Evolutionary conservation across 2,113 vertebrate species (phyloP), one percentile per base, ranked within the genome.

Genomic region (Cariama cristata): DNA sequence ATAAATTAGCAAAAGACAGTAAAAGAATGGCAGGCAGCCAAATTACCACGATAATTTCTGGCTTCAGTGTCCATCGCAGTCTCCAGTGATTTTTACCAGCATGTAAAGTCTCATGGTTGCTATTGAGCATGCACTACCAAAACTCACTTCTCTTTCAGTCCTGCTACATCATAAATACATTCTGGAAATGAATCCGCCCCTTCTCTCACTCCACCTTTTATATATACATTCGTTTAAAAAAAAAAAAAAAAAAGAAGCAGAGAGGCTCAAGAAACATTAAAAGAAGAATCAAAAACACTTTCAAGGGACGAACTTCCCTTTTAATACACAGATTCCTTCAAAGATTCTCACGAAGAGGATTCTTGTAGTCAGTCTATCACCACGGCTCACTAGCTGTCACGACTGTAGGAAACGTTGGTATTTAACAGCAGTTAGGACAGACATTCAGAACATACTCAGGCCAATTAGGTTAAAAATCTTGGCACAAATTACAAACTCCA

Each of bases 11-110:
- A 91, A 85, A 21, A 92, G 50, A 49, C 79, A 89, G 26, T 21
- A 47, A 59, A 80, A 32, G 88, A 52, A 12, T 14, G 80, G 86
- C 94, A 91, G 69, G 80, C 56, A 64, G 86, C 79, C 92, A 94
- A 60, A 91, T 17, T 56, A n/a, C 73, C 91, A 18, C 2, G 52
- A 62, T 50, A 0, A 35, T 42, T 75, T 44, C 86, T 12, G 21
- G n/a, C 47, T 55, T 64, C 17, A 14, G 66, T 17, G 66, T 12
- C 90, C 82, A 8, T 30, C 1, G 6, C 26, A 1, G 5, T 22
- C 76, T 35, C 79, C 12, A 1, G 49, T 3, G 53, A 17, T 21
- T 53, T 87, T 72, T 32, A 66, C 19, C 68, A 23, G 62, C 21
- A 1, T 4, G 27, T 24, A 2, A 91, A 75, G 73, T 28, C 83